A percentile compares a stretch with the other conserved stretches of the same genome.
Evolutionary conservation across 2,888 invertebrate genomes (phyloP).

Genomic region (Scaptomyza caliginosa): DNA sequence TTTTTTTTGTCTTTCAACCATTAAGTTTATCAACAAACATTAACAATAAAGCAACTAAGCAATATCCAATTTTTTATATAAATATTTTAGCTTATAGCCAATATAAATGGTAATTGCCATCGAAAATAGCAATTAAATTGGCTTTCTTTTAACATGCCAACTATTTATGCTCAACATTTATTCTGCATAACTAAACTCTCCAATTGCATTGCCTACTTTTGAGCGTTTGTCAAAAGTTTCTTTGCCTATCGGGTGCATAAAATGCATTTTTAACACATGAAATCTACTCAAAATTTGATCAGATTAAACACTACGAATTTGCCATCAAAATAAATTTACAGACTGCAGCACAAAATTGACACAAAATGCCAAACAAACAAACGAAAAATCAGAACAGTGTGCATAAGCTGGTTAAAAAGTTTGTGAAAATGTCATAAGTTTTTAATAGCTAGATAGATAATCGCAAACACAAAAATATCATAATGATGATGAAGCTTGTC

Average conservation of each 20-base stretch:
- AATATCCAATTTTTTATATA: background rate
- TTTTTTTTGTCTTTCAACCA: no score
- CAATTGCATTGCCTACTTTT: slow-evolving; percentile 21
- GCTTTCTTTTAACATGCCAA: no score
- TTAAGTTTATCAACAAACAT: no score
- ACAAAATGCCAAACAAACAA: background rate
- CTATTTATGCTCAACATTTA: background rate
- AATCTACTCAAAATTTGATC: background rate
- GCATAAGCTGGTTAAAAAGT: slow-evolving; percentile 44
- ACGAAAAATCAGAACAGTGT: background rate
- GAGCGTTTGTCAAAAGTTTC: slow-evolving; percentile 11
- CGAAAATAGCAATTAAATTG: background rate
- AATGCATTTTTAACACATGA: slow-evolving; percentile 6
- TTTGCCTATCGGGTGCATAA: background rate
- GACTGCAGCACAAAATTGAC: slow-evolving; percentile 21
- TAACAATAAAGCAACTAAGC: no score
- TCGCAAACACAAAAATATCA: slow-evolving; percentile 22
- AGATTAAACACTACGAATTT: slow-evolving; percentile 17
- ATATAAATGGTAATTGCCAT: background rate
- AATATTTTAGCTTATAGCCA: background rate
- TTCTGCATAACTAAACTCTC: background rate
- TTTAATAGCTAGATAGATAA: slow-evolving; percentile 60
- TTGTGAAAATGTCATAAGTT: slow-evolving; percentile 61
- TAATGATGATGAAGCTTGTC: background rate
- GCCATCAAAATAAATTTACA: slow-evolving; percentile 21